Conservation (phyloP, 2,113 vertebrate species). For the Macrotis lagotis region DNA sequence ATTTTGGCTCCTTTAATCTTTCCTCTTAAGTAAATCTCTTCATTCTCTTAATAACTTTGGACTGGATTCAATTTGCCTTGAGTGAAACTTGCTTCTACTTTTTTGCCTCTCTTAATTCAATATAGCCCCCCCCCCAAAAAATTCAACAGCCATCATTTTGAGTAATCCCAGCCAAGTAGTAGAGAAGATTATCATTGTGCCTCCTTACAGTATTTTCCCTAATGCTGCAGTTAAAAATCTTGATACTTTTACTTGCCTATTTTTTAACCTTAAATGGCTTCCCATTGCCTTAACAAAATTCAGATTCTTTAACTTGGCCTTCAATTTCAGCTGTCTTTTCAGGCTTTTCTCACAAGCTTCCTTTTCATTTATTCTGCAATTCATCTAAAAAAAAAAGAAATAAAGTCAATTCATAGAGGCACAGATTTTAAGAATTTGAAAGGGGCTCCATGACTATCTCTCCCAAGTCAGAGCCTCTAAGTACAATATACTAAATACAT, state of each 20-base stretch:
- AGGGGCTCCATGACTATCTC: not conserved
- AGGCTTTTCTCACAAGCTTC: not conserved
- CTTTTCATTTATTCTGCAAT: not conserved
- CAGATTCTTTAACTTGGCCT: not conserved
- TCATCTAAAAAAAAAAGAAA: not conserved
- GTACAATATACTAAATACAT: not conserved
- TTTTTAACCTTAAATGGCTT: not conserved
- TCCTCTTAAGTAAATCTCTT: not conserved
- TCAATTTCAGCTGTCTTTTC: not conserved
- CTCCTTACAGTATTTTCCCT: not conserved
- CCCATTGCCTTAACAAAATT: not conserved
- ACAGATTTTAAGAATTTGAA: not conserved
- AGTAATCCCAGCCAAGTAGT: not conserved
- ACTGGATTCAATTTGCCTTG: not conserved
- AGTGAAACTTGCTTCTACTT: not conserved
- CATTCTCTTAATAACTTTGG: conserved; percentile 1
- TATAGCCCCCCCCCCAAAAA: not conserved
- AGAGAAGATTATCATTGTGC: not conserved
- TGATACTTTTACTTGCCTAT: not conserved
- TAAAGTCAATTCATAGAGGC: not conserved
- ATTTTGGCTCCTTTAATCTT: conserved; percentile 8
- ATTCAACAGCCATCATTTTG: not conserved
- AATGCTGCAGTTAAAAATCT: not conserved
- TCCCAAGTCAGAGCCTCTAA: not conserved
- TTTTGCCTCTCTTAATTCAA: not conserved